A percentile compares a stretch with the other conserved stretches of the same genome.
Evolutionary conservation across 1,140 invertebrate genomes (phyloP).

Genomic region (Euwallacea similis): DNA sequence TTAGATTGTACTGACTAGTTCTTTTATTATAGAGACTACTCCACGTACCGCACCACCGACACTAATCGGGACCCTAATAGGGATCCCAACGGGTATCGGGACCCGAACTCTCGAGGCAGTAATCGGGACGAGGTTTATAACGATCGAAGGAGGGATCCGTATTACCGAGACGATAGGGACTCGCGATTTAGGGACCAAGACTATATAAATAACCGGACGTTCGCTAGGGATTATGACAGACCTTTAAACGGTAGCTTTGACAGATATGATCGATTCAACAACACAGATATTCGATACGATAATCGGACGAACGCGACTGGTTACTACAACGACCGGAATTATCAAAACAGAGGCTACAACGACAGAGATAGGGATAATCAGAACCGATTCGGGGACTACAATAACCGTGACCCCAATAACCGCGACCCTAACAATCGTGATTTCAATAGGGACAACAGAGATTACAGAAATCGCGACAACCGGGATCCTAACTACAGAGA

Average conservation of each 20-base stretch:
- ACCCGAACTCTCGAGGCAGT: constrained; percentile 15
- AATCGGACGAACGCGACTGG: constrained; percentile 5
- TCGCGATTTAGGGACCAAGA: constrained; percentile 9
- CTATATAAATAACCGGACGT: constrained; percentile 15
- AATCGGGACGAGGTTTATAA: constrained; percentile 11
- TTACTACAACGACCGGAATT: constrained; percentile 11
- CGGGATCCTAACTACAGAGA: constrained; percentile 20
- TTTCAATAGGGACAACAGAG: constrained; percentile 27
- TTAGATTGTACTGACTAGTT: constrained; percentile 22
- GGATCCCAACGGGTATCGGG: constrained; percentile 12
- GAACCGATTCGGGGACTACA: constrained; percentile 25
- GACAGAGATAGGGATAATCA: constrained; percentile 6
- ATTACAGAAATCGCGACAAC: constrained; percentile 26
- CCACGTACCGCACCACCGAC: constrained; percentile 18
- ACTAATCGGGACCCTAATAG: constrained; percentile 26
- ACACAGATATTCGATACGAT: constrained; percentile 6
- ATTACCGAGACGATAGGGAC: constrained; percentile 23
- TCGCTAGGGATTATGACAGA: constrained; percentile 3
- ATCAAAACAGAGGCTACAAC: constrained; percentile 18
- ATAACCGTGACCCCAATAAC: constrained; percentile 25
- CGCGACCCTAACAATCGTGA: constrained; percentile 24
- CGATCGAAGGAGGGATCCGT: constrained; percentile 19
- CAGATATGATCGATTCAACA: constrained; percentile 4
- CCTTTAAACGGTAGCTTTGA: no score
- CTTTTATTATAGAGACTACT: constrained; percentile 31